Percentiles rank a stretch among this genome's conserved stretches.
phyloP scores from a whole-genome alignment of 2,888 invertebrate genomes.

The Andrena flavipes region DNA sequence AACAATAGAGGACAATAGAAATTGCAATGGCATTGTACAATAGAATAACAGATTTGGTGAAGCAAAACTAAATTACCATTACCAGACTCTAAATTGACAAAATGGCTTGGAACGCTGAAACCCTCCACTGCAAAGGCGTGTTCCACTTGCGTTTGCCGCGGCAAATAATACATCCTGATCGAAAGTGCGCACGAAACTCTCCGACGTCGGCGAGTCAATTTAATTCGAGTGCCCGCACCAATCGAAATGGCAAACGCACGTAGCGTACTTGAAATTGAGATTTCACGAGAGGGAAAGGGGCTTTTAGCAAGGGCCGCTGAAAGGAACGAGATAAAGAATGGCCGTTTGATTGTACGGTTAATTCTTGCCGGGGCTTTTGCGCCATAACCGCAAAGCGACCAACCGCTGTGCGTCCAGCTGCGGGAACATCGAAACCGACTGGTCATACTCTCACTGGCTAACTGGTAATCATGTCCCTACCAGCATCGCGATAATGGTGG shows the following conservation, averaged over 20 bases:
- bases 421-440: constrained; percentile 63
- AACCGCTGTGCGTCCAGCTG: constrained; percentile 63
- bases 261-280: constrained; percentile 46
- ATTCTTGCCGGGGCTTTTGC: constrained; percentile 60
- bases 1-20: too few species aligned
- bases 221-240: constrained; percentile 39
- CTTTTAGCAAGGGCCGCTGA: background rate
- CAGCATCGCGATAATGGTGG: constrained; percentile 49
- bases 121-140: background rate
- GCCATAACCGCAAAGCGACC: constrained; percentile 62
- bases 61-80: background rate
- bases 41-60: too few species aligned
- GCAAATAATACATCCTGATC: constrained; percentile 38
- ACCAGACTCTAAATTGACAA: background rate
- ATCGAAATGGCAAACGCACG: constrained; percentile 54
- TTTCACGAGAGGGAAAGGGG: constrained; percentile 27
- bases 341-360: constrained; percentile 53
- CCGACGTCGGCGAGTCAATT: constrained; percentile 45
- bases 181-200: constrained; percentile 40
- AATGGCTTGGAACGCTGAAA: background rate
- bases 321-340: constrained; percentile 53
- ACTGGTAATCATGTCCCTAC: constrained; percentile 60
- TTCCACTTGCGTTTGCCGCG: background rate
- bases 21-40: too few species aligned
- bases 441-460: constrained; percentile 59